phyloP scores from a whole-genome alignment of 2,113 vertebrate species.

The Ctenodactylus gundi region DNA sequence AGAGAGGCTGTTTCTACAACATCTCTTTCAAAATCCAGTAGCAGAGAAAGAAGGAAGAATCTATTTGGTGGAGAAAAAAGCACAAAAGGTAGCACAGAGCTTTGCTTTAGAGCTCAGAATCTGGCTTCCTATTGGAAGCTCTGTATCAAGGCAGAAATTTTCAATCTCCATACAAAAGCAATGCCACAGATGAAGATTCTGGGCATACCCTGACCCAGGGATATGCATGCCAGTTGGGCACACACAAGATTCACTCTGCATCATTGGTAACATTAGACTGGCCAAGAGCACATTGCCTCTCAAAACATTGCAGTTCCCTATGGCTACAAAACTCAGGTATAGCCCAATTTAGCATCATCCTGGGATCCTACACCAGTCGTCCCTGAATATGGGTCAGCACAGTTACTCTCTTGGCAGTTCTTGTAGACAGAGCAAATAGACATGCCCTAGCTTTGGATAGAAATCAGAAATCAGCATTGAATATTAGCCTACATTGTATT shows the following conservation, averaged over 20 bases:
- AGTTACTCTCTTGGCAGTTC: background rate
- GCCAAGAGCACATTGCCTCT: background rate
- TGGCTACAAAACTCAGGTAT: background rate
- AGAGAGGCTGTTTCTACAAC: background rate
- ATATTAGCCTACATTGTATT: background rate
- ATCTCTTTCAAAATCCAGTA: too few relatives aligned
- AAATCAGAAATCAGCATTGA: background rate
- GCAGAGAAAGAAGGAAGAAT: background rate
- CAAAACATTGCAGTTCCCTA: rapidly evolving
- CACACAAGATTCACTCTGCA: background rate
- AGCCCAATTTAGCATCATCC: background rate
- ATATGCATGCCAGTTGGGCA: too few relatives aligned
- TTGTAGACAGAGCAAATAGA: background rate
- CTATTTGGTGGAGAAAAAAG: rapidly evolving
- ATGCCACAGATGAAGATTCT: too few relatives aligned
- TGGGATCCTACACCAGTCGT: background rate
- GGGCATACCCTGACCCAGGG: too few relatives aligned
- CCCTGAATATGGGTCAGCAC: too few relatives aligned
- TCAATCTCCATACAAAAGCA: too few relatives aligned
- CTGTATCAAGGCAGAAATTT: background rate
- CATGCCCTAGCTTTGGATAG: background rate
- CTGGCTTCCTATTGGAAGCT: rapidly evolving
- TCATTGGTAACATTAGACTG: background rate
- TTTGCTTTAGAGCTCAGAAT: background rate
- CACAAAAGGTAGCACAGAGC: background rate